Base-by-base conservation (phyloP, 2,797 vertebrate genomes). In the Philypnodon macrostomus region DNA sequence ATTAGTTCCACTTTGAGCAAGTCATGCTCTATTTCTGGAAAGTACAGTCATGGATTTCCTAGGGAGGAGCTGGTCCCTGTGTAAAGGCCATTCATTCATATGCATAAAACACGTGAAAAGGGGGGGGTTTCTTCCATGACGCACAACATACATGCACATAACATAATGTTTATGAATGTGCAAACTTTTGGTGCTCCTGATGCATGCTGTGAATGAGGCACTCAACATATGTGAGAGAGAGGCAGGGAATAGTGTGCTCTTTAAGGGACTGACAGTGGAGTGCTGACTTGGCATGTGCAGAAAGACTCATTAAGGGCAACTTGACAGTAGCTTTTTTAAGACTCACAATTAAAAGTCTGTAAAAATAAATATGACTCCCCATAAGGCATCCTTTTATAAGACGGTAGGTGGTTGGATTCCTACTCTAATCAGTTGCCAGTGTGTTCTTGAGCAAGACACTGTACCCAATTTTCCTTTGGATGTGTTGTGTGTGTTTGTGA, bases 1-100 rank as follows among this genome's bases (percentile, higher is more conserved):
- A 67, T 82, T 71, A 73, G 78, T 80, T 82, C 76, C 74, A 74
- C 68, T 77, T 76, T 59, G 55, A 74, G 59, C 47, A 60, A 72
- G 65, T 79, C 73, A 79, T 61, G 49, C 19, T 77, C 85, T 85
- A 84, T 87, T 87, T 86, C 54, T 74, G 84, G 77, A 77, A 73
- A 66, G 63, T 72, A 69, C 54, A 73, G 76, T 80, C 75, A 74
- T 69, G 63, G 76, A 51, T 79, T 76, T 83, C 64, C 63, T 60
- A 47, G 72, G 67, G 65, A 76, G 74, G 74, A 75, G 68, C 49
- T 35, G 24, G 46, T 62, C 48, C 16, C 55, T 61, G 40, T 74
- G 67, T 73, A 73, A 80, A 63, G 73, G 68, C 65, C 72, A 68
- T 81, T 85, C 78, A 83, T 86, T 84, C 71, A 80, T 83, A 80